Base-by-base conservation (phyloP, 2,888 invertebrate genomes). In the Cryptosula pallasiana region DNA sequence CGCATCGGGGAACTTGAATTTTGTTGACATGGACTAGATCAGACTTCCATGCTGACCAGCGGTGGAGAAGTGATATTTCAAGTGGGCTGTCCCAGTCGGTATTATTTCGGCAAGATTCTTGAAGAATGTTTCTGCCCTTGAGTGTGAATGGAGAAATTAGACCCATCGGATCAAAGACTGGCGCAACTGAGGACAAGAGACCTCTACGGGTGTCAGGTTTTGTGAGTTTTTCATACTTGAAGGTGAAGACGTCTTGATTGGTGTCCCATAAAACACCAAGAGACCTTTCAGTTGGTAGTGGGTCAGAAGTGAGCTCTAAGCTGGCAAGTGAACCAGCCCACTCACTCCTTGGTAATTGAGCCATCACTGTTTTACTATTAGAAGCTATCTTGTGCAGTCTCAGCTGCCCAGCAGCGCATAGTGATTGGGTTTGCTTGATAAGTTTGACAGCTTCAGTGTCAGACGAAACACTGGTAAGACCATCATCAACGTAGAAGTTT, bases 241-340 rank as follows among this genome's bases (percentile, higher is more conserved):
- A 75, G 1, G 58, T n/a, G 29, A 78, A 73, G 1, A 35, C 27
- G 71, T 78, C 78, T 16, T 35, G 20, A 16, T 73, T 71, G 25
- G 74, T 57, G 54, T 72, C 54, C 78, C 77, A 78, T 1, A 23
- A 27, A 16, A 78, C 55, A 13, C 78, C 77, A 27, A 78, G 69
- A 9, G 74, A 73, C 36, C 75, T 72, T 25, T 74, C 74, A 1
- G 74, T 45, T 2, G 76, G 76, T 9, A 71, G 34, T 29, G 70
- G 63, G 57, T 73, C 73, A 9, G 58, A 35, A 32, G 32, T 69
- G 69, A 69, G 55, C 16, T 55, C 23, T 55, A 55, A 25, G 55
- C 23, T 55, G 13, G 55, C 55, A 55, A 55, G 55, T 55, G 55
- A 23, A n/a, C 23, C 25, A 3, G 55, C 55, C 5, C 55, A 55